Evolutionary conservation across 1,140 invertebrate genomes (phyloP).

Genomic region (Orussus abietinus): DNA sequence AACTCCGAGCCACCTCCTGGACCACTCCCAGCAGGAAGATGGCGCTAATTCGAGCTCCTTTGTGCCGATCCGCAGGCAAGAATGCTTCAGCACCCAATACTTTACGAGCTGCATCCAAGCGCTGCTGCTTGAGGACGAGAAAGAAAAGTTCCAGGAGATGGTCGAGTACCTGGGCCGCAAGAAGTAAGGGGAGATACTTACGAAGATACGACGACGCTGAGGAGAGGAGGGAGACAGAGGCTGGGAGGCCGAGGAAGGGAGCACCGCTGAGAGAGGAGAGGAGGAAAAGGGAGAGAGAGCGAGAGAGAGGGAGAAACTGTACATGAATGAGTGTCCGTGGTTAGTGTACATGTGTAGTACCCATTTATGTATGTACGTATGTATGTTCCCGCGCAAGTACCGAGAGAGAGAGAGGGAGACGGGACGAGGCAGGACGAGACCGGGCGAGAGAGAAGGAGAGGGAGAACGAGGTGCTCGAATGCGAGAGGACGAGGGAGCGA

Average conservation of each 20-base stretch:
- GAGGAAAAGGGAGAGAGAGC: slow-evolving; percentile 7
- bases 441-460: slow-evolving; percentile 11
- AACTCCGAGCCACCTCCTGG: too few species aligned
- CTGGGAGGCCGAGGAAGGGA: background rate
- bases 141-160: slow-evolving; percentile 59
- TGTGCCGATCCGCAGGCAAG: slow-evolving; percentile 56
- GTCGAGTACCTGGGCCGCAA: slow-evolving; percentile 58
- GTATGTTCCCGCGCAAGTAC: background rate
- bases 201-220: slow-evolving; percentile 23
- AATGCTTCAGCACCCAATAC: slow-evolving; percentile 61
- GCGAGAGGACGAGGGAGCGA: slow-evolving; percentile 3
- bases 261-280: background rate
- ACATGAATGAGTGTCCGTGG: background rate
- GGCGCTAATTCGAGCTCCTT: too few species aligned
- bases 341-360: background rate
- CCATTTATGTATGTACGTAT: background rate
- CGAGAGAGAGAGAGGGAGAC: background rate
- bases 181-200: slow-evolving; percentile 41
- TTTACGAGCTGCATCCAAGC: slow-evolving; percentile 64
- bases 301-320: background rate
- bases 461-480: too few species aligned
- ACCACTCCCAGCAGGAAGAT: too few species aligned
- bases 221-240: slow-evolving; percentile 10
- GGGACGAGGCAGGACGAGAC: too few species aligned
- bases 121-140: slow-evolving; percentile 58